Percentiles rank a stretch among this genome's conserved stretches.
These are phyloP conservation scores for Lasiommata megera DNA, from an alignment of 2,888 invertebrate species.

Conservation along the genomic window DNA sequence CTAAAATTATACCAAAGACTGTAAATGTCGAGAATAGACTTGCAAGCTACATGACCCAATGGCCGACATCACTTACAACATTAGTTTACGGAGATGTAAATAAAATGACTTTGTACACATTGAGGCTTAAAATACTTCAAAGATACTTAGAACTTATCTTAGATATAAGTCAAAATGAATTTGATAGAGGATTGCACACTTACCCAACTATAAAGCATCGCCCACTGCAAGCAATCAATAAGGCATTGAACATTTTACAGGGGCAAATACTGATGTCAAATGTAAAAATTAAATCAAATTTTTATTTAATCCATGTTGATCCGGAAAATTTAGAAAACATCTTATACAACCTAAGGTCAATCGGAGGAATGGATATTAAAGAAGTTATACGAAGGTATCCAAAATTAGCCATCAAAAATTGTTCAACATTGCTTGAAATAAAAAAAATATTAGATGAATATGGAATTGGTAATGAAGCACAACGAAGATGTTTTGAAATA, in stretches of 20 bases:
- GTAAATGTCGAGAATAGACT: constrained; percentile 67
- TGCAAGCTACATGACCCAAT: constrained; percentile 67
- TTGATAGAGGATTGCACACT: constrained; percentile 58
- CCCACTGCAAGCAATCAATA: constrained; percentile 63
- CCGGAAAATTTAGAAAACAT: constrained; percentile 66
- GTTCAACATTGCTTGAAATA: constrained; percentile 52
- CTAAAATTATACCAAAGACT: constrained; percentile 43
- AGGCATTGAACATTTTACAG: constrained; percentile 58
- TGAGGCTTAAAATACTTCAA: constrained; percentile 68
- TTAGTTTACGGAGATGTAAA: constrained; percentile 58
- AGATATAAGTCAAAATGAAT: constrained; percentile 62
- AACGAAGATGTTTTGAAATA: constrained; percentile 68
- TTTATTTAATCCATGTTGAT: constrained; percentile 67
- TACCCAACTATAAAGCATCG: constrained; percentile 73
- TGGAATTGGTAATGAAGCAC: constrained; percentile 63
- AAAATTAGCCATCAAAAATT: constrained; percentile 61
- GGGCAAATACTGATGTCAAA: constrained; percentile 57
- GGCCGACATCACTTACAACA: constrained; percentile 73
- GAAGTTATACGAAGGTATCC: constrained; percentile 68
- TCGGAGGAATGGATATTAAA: constrained; percentile 70
- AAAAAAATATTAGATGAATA: constrained; percentile 58
- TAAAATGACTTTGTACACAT: constrained; percentile 48
- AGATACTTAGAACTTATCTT: constrained; percentile 67
- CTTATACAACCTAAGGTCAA: constrained; percentile 51
- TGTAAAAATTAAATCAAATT: constrained; percentile 66